phyloP scores from a whole-genome alignment of 2,113 vertebrate species.

The Alethe castanea region DNA sequence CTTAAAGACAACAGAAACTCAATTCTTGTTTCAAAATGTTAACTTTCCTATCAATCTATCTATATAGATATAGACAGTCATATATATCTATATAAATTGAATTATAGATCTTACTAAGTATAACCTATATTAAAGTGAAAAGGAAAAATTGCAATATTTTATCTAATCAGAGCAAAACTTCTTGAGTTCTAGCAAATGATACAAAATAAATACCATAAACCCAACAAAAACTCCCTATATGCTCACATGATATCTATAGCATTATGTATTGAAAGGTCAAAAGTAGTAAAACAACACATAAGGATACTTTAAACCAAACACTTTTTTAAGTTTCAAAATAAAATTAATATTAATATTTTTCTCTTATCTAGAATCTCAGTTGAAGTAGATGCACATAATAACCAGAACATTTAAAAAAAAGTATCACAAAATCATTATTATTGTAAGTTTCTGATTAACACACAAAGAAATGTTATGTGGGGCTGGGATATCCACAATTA shows the following conservation, averaged over 20 bases:
- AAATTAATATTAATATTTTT: background rate
- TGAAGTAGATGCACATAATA: background rate
- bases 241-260: background rate
- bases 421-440: background rate
- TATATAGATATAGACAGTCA: background rate
- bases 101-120: background rate
- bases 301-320: background rate
- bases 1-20: background rate
- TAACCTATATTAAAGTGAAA: background rate
- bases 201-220: background rate
- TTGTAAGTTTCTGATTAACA: background rate
- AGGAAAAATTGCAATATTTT: background rate
- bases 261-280: background rate
- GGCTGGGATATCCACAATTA: background rate
- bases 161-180: background rate
- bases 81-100: background rate
- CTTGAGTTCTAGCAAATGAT: background rate
- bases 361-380: background rate
- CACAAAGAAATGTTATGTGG: background rate
- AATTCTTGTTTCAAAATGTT: background rate
- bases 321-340: background rate
- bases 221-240: accelerated
- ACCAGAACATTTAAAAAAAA: background rate
- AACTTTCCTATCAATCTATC: background rate
- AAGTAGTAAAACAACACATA: background rate